Percentiles rank a stretch among this genome's conserved stretches.
These are phyloP conservation scores for Morpho helenor DNA, from an alignment of 2,888 invertebrate genomes.

Conservation along the genomic window DNA sequence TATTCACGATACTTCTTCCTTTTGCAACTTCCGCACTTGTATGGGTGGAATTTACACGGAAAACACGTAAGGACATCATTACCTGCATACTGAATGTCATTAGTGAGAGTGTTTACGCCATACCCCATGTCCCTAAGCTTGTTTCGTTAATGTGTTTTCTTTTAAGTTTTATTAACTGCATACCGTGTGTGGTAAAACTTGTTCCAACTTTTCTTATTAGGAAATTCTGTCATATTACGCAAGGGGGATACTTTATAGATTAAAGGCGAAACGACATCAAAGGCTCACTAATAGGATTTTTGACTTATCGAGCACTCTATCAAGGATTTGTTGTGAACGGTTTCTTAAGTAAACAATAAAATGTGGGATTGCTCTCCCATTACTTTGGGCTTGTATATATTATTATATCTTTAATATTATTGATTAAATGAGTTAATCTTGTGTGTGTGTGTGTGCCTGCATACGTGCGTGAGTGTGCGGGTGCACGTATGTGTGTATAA, in stretches of 20 bases:
- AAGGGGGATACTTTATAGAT: neutral
- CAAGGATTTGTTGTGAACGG: neutral
- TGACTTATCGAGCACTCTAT: neutral
- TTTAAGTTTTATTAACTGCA: slow-evolving; percentile 1
- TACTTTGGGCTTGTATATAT: too few relatives aligned
- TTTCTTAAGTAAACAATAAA: too few relatives aligned
- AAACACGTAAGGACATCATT: slow-evolving; percentile 38
- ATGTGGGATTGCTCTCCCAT: too few relatives aligned
- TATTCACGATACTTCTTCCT: slow-evolving; percentile 29
- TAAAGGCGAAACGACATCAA: neutral
- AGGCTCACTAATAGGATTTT: neutral
- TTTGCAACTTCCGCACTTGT: slow-evolving; percentile 28
- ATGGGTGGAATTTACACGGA: slow-evolving; percentile 37
- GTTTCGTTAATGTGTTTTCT: neutral
- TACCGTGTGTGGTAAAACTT: neutral
- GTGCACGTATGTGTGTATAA: too few relatives aligned
- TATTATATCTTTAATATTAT: too few relatives aligned
- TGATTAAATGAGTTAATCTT: too few relatives aligned
- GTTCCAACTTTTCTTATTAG: neutral
- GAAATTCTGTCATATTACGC: neutral
- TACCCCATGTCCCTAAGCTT: neutral
- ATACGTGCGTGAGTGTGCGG: too few relatives aligned
- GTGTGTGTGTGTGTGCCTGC: too few relatives aligned
- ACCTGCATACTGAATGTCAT: slow-evolving; percentile 30
- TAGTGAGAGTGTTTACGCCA: slow-evolving; percentile 25